Evolutionary conservation across 2,113 vertebrate genomes (phyloP), one percentile per base, ranked within the genome.

Genomic region (Caloenas nicobarica): DNA sequence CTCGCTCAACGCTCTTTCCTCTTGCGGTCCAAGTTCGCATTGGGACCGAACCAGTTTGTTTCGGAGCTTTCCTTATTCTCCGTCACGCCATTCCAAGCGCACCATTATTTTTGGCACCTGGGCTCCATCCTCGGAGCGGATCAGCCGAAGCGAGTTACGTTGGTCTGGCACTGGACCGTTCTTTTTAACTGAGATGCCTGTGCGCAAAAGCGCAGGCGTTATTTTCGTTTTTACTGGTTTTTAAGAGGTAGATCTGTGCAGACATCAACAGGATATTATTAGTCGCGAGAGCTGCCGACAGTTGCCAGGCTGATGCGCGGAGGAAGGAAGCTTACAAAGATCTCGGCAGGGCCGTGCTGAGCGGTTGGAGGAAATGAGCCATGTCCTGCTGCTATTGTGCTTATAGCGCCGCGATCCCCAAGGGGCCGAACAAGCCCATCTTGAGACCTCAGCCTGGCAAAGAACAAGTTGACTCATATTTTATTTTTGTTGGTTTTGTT

Each of bases 291-390:
- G 95, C 98, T 98, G 97, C 97, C 87, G 96, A 96, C 96, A 96
- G 96, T 97, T 97, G 96, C 94, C 91, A 97, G 96, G 88, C 90
- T 93, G 96, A 91, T 95, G 96, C 18, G 58, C 68, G 91, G 96
- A 98, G 98, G 98, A 98, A 98, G 98, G 98, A 98, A 98, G 94
- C 96, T 95, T 97, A 97, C 97, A 86, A 96, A 96, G 96, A 95
- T 96, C 96, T 98, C 81, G 72, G 93, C 72, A 94, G 95, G 93
- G 95, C 96, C 93, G 38, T 89, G 96, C 88, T 82, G 96, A 97
- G 95, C 66, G 24, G 94, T 91, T 94, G 93, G 92, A 98, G 97
- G 98, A 98, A 98, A 97, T 98, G 98, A 98, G 97, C 95, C 98
- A 98, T 46, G 96, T 98, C 98, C 98, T 98, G 98, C 97, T 95